phyloP scores from a whole-genome alignment of 2,113 vertebrate genomes.

The Protobothrops flavoviridis region DNA sequence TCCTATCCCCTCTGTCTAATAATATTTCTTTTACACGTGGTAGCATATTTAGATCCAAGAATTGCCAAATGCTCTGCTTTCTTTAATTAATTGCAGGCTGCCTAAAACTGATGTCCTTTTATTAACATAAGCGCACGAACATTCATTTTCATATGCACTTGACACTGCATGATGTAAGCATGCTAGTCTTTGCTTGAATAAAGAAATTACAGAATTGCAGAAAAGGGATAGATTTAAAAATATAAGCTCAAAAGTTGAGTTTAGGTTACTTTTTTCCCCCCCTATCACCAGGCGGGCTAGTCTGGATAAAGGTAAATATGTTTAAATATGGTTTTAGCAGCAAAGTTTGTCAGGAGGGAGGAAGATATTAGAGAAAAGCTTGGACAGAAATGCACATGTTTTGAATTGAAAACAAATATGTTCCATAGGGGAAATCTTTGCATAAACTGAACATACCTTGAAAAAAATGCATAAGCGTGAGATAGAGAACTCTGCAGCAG shows the following conservation, averaged over 20 bases:
- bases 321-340: neutral
- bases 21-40: neutral
- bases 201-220: neutral
- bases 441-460: neutral
- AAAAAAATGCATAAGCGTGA: neutral
- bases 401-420: neutral
- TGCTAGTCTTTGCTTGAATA: neutral
- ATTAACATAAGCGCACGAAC: neutral
- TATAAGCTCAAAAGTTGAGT: neutral
- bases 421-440: neutral
- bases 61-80: neutral
- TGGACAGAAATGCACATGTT: neutral
- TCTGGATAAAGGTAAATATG: neutral
- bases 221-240: neutral
- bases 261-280: neutral
- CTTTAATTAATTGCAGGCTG: conserved; percentile 7
- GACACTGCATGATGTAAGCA: no score
- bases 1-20: neutral
- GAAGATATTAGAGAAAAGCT: neutral
- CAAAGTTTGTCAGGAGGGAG: neutral
- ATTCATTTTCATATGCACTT: neutral
- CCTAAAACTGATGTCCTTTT: neutral
- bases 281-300: neutral
- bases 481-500: neutral
- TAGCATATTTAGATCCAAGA: neutral